phyloP scores from a whole-genome alignment of 2,113 vertebrate species.

The Paedocypris sp. region DNA sequence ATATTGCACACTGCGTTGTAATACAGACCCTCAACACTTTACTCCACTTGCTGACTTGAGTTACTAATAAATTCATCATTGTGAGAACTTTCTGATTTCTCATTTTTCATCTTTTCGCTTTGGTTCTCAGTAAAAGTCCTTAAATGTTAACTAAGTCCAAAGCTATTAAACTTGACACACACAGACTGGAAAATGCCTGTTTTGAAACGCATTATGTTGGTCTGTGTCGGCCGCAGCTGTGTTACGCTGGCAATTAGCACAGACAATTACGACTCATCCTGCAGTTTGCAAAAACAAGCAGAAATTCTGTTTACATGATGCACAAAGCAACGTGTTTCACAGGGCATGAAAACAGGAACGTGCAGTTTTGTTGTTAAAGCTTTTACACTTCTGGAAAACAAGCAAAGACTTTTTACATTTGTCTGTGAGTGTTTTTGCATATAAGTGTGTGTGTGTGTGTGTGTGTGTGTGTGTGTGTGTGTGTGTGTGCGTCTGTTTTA shows the following conservation, averaged over 20 bases:
- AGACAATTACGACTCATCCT: neutral
- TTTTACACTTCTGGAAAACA: no score
- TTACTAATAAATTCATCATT: conserved; percentile 25
- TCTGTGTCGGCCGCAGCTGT: neutral
- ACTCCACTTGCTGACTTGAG: conserved; percentile 1
- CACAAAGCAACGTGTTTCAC: neutral
- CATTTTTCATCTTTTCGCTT: neutral
- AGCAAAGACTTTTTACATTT: no score
- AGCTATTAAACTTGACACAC: neutral
- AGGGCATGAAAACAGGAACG: neutral
- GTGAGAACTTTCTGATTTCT: neutral
- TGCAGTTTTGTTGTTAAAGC: neutral
- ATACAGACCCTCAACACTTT: neutral
- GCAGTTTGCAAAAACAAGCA: neutral
- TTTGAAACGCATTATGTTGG: no score
- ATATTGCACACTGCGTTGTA: conserved; percentile 5
- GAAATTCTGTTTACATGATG: neutral
- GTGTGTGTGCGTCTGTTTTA: no score
- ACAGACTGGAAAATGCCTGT: no score
- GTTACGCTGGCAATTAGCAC: neutral
- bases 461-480: no score
- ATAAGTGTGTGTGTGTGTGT: neutral
- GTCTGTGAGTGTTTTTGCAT: neutral
- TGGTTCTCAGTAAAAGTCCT: neutral
- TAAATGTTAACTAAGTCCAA: neutral